Conservation (phyloP, 2,113 vertebrate genomes). For the Onychostruthus taczanowskii region DNA sequence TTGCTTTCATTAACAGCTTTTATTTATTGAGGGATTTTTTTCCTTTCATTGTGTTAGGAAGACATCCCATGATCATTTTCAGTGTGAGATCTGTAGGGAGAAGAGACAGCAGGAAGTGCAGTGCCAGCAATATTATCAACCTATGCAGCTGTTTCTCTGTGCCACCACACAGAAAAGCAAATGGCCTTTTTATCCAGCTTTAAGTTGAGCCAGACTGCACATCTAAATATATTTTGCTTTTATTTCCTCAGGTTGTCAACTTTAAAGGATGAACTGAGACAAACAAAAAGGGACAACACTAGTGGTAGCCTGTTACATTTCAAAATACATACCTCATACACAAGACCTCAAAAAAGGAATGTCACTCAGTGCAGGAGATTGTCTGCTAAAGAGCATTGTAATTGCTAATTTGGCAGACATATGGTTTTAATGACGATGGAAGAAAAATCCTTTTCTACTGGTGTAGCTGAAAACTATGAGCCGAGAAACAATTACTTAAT, state of each 20-base stretch:
- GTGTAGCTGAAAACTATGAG: slow-evolving; percentile 45
- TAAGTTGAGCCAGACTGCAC: background rate
- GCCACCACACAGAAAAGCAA: background rate
- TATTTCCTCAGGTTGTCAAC: background rate
- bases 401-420: slow-evolving; percentile 36
- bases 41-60: background rate
- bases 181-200: background rate
- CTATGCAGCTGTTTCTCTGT: background rate
- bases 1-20: background rate
- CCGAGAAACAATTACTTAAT: slow-evolving; percentile 57
- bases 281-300: background rate
- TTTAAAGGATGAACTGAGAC: background rate
- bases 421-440: slow-evolving; percentile 41
- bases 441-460: slow-evolving; percentile 32
- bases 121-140: background rate
- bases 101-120: background rate
- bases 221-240: background rate
- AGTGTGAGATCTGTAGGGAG: background rate
- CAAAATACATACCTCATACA: background rate
- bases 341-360: background rate
- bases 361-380: slow-evolving; percentile 10
- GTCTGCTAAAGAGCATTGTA: slow-evolving; percentile 16
- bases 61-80: background rate
- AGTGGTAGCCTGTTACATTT: background rate
- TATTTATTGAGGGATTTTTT: background rate